Evolutionary conservation across 2,888 invertebrate genomes (phyloP).

Genomic region (Ectobius pallidus): DNA sequence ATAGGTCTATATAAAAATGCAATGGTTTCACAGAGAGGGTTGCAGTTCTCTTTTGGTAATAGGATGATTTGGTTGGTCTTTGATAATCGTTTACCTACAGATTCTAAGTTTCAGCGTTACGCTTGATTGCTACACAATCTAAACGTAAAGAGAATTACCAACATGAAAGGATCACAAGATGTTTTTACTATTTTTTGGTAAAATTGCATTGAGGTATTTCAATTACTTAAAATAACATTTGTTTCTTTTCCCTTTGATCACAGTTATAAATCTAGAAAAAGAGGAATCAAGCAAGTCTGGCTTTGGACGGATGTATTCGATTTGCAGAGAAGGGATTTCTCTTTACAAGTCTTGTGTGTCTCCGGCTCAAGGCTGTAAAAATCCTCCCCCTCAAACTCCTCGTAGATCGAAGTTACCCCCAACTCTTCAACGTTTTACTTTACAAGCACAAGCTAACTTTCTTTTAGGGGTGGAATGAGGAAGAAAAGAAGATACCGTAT

Average conservation of each 20-base stretch:
- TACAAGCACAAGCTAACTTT: constrained; percentile 3
- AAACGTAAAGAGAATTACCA: too few species aligned
- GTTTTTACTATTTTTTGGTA: too few species aligned
- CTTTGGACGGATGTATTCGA: not conserved
- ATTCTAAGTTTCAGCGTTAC: too few species aligned
- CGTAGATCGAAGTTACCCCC: not conserved
- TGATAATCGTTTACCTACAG: too few species aligned
- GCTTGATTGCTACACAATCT: too few species aligned
- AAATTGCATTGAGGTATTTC: constrained; percentile 37
- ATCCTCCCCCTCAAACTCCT: not conserved
- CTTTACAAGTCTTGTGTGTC: constrained; percentile 3
- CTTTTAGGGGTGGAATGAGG: too few species aligned
- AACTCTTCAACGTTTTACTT: not conserved
- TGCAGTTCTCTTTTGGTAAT: too few species aligned
- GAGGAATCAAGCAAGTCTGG: not conserved
- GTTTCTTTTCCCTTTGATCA: not conserved
- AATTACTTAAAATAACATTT: constrained; percentile 37
- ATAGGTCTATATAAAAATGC: too few species aligned
- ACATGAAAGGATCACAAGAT: too few species aligned
- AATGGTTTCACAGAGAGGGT: too few species aligned
- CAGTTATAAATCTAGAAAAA: constrained; percentile 6
- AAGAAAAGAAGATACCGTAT: not conserved
- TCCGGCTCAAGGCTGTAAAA: not conserved
- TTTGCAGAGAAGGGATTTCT: not conserved
- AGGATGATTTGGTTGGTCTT: too few species aligned